Base-by-base conservation (phyloP, 2,113 vertebrate genomes). In the Canis aureus region DNA sequence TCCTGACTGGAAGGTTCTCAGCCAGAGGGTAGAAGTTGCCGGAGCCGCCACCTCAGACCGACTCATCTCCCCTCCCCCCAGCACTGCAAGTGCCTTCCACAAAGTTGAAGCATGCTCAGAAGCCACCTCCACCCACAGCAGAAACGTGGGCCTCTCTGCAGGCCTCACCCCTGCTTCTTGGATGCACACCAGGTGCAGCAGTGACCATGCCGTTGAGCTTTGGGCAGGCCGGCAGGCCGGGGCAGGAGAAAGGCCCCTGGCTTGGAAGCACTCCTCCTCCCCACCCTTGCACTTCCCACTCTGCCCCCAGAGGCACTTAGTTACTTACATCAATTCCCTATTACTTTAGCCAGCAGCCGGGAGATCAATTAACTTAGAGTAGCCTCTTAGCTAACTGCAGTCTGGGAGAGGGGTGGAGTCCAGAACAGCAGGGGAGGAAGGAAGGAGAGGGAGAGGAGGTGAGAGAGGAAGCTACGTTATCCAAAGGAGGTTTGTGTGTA, bases 311-410 rank as follows among this genome's bases (percentile, higher is more conserved):
- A 96, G 97, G 82, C 94, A 94, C 94, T 95, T 69, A 88, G 90
- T 95, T 94, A 98, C 97, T 97, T 81, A 97, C 91, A 97, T 95
- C 96, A 98, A 96, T 97, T 97, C 94, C 78, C 95, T 98, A 96
- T 98, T 97, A 98, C 97, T 98, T 98, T 97, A 97, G 97, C 97
- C 94, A 95, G 89, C 78, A 94, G 98, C 85, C 82, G 1, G 17
- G 66, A 97, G 97, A 97, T 97, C 98, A 97, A 98, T 98, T 97
- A 97, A 96, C 87, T 96, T 59, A 19, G 76, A 93, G 97, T 51
- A 96, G 96, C 97, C 95, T 94, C 95, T 97, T 91, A 96, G 95
- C 96, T 84, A 89, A 96, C 57, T 19, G 95, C 60, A 82, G 64
- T 67, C 95, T 73, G 69, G 74, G 79, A 92, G 57, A 91, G 29